Evolutionary conservation across 2,888 invertebrate species (phyloP), one percentile per base, ranked within the genome.

Genomic region (Acheta domesticus): DNA sequence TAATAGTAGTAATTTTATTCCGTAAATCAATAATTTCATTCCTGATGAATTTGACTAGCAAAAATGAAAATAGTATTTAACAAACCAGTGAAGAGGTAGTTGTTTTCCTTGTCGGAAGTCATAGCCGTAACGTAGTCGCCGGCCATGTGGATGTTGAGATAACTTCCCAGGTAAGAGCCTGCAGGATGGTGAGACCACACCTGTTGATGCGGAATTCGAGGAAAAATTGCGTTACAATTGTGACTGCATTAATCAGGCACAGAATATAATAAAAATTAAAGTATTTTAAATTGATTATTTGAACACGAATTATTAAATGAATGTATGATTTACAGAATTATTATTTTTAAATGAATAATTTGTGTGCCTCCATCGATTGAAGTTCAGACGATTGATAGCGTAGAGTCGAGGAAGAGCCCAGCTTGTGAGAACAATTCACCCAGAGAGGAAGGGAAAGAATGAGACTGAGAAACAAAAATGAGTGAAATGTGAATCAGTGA

Each of bases 141-240:
- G 8, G 89, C 87, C 49, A 89, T 89, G 86, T 95, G 94, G 74
- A 92, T 90, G 5, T 91, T 93, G 75, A 88, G 89, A 86, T 95
- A 96, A 48, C 92, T 89, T 49, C 90, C 91, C 80, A 94, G 87
- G 86, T 91, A 92, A 12, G 93, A 93, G 16, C 93, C 94, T 16
- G 89, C 90, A 74, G 92, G 89, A 86, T 94, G 93, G 86, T 94
- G 93, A 21, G 94, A 94, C 93, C 95, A 96, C 21, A 80, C 77
- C 87, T 96, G 93, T 8, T 36, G 8, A 36, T 4, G 36, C 36
- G 8, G 36, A 8, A 36, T 75, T 75, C 21, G 74, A 74, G n/a
- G 14, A n/a, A n/a, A 11, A 74, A 14, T 74, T 74, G 1, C 12
- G 2, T 74, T 20, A 12, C 2, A 74, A 0, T n/a, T 74, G n/a